Conservation (phyloP, 2,888 invertebrate genomes). For the Hartigia nigra region DNA sequence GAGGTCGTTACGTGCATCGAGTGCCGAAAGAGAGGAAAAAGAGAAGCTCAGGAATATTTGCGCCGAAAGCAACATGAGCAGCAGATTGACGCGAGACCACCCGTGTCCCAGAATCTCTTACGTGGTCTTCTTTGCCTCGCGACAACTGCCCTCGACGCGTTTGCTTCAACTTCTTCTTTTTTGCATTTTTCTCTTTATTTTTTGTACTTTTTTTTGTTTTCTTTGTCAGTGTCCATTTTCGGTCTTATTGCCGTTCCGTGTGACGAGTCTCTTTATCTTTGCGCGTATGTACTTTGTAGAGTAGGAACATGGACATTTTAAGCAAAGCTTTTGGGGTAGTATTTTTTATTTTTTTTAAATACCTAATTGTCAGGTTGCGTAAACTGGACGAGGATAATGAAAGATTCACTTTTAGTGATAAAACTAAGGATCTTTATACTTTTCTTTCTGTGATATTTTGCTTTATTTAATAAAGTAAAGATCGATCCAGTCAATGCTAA, state of each 20-base stretch:
- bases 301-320: neutral
- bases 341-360: neutral
- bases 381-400: neutral
- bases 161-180: neutral
- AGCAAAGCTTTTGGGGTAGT: neutral
- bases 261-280: neutral
- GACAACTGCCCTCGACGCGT: conserved; percentile 28
- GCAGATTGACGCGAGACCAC: conserved; percentile 62
- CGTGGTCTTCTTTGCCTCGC: conserved; percentile 37
- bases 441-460: neutral
- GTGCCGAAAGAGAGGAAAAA: conserved; percentile 41
- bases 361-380: neutral
- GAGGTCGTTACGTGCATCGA: conserved; percentile 43
- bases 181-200: neutral
- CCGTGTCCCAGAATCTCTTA: conserved; percentile 50
- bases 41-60: conserved; percentile 57
- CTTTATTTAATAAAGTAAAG: no score
- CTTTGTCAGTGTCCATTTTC: neutral
- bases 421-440: neutral
- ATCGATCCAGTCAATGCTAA: no score
- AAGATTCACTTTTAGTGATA: no score
- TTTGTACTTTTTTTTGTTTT: neutral
- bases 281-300: neutral
- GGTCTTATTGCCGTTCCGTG: neutral
- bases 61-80: conserved; percentile 59